Evolutionary conservation across 2,888 invertebrate species (phyloP), one percentile per base, ranked within the genome.

Genomic region (Strigamia transsilvanica): DNA sequence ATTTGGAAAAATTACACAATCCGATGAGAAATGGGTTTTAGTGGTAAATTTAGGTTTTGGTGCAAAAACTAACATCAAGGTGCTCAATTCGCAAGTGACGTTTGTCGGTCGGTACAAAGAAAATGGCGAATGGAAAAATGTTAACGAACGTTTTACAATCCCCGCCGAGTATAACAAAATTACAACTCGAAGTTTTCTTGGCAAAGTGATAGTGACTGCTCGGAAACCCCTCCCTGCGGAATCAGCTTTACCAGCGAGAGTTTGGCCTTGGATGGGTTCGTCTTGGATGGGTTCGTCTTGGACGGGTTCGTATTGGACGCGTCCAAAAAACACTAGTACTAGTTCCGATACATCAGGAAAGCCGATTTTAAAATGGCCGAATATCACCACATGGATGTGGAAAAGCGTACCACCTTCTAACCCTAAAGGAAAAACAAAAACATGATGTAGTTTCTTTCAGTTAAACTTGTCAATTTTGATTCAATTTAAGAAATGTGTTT

Each of bases 81-180:
- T 18, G 9, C 6, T 18, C 21, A 61, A 61, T 23, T n/a, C 10
- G 2, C 61, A 23, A 21, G 61, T 61, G 18, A 4, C 23, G 18
- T 61, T 61, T 18, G 2, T 6, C n/a, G 61, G 61, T 61, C 61
- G 61, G 3, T 61, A 61, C 10, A 61, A 61, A 61, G 61, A 61
- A 18, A 61, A 61, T 18, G 61, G 61, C 10, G 61, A 61, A 18
- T 61, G 61, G 61, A 61, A 61, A 61, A 61, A 2, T 61, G 61
- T 61, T 18, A 61, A 18, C 18, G 61, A 61, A 23, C 9, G 23
- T 1, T 61, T 15, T 61, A 61, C 18, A 18, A 61, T 61, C 18
- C 61, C 61, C 3, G 15, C 18, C 18, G 61, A 61, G 10, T 61
- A 61, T n/a, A 61, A 18, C 3, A 15, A 18, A 23, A 10, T 61